A percentile compares a stretch with the other conserved stretches of the same genome.
These are phyloP conservation scores for Isurus oxyrinchus DNA, from an alignment of 2,113 vertebrate species.

Conservation along the genomic window DNA sequence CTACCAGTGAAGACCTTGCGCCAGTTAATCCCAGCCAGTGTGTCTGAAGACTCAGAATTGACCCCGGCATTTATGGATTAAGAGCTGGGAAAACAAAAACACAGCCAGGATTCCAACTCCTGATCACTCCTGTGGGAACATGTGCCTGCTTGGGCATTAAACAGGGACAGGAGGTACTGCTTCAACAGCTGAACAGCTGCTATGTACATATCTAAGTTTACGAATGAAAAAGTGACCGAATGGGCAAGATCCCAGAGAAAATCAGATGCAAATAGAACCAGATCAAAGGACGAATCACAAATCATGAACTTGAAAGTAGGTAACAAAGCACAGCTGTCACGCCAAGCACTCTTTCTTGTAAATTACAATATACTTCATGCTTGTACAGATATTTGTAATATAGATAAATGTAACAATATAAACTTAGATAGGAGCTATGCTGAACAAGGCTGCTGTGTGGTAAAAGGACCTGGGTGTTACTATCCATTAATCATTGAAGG, in stretches of 20 bases:
- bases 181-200: background rate
- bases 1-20: background rate
- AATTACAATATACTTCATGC: background rate
- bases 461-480: background rate
- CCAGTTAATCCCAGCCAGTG: background rate
- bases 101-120: background rate
- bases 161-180: background rate
- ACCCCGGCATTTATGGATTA: background rate
- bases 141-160: background rate
- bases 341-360: background rate
- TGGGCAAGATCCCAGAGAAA: background rate
- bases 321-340: background rate
- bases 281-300: background rate
- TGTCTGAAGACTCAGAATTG: background rate
- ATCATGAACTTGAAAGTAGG: background rate
- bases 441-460: background rate
- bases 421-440: background rate
- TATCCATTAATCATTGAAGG: background rate
- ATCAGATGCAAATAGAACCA: background rate
- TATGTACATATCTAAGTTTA: background rate
- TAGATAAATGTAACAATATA: background rate
- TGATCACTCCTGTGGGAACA: background rate
- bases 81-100: background rate
- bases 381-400: background rate
- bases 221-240: background rate